A percentile compares a stretch with the other conserved stretches of the same genome.
phyloP scores from a whole-genome alignment of 2,888 invertebrate species.

The Rutpela maculata region DNA sequence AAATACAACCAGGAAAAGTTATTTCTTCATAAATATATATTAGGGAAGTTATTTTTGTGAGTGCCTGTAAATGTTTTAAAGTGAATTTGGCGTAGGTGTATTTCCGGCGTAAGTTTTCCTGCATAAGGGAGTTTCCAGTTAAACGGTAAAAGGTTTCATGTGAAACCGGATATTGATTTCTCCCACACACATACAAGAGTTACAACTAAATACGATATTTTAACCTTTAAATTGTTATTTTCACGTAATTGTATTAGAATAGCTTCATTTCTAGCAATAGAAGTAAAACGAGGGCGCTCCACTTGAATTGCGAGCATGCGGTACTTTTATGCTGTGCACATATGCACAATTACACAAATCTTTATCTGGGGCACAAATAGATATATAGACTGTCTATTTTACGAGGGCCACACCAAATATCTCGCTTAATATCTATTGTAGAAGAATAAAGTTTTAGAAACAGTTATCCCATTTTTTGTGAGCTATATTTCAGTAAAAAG shows the following conservation, averaged over 20 bases:
- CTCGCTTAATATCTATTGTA: too few relatives aligned
- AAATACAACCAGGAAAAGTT: conserved; percentile 10
- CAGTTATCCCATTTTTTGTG: too few relatives aligned
- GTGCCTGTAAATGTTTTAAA: conserved; percentile 20
- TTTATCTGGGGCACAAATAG: too few relatives aligned
- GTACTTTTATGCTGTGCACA: too few relatives aligned
- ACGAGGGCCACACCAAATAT: too few relatives aligned
- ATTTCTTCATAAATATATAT: conserved; percentile 22
- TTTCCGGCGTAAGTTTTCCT: conserved; percentile 13
- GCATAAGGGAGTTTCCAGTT: conserved; percentile 22
- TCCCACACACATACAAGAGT: conserved; percentile 11
- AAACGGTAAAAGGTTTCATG: conserved; percentile 17
- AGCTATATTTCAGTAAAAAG: too few relatives aligned
- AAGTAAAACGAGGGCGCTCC: neutral
- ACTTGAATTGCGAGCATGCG: neutral
- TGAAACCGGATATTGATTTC: conserved; percentile 23
- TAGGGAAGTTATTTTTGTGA: conserved; percentile 25
- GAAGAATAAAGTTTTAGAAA: too few relatives aligned
- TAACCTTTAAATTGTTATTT: conserved; percentile 28
- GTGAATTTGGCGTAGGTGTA: conserved; percentile 12
- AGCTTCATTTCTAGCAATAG: neutral
- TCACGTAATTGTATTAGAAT: neutral
- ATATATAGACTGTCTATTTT: too few relatives aligned
- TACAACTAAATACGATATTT: neutral
- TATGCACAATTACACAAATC: too few relatives aligned